Evolutionary conservation across 1,140 invertebrate genomes (phyloP), one percentile per base, ranked within the genome.

Genomic region (Drosophila kohkoa): DNA sequence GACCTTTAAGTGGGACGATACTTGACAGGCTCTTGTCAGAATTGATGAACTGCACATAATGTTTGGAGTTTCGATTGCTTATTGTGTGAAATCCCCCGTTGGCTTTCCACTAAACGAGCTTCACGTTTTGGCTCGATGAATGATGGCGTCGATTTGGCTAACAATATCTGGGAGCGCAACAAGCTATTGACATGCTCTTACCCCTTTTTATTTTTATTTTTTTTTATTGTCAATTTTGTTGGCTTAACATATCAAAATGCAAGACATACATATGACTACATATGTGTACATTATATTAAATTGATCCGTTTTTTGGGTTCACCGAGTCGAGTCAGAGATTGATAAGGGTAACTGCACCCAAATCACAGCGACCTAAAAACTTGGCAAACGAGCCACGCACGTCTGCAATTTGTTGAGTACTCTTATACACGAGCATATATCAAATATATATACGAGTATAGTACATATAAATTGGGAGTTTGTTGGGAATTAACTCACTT

Each of bases 401-500:
- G 57, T 62, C 64, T 60, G 20, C 55, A 60, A 74, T 74, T 68
- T 74, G 64, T 68, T 54, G 45, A 60, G 45, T 52, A 57, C 32
- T 25, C 32, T 25, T 13, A 54, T 7, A 30, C 51, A 46, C 20
- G 20, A 25, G 20, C 11, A 59, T 15, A 57, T 8, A 57, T 4
- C 1, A 38, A 5, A 57, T n/a, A 51, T 35, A 55, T 16, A 32
- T 6, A 32, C 8, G 20, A 20, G 13, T 57, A 35, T 6, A 41
- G 15, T 10, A 28, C 15, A 5, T 2, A 11, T 20, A 20, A 20
- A 51, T 28, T 3, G 38, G 25, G 38, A 32, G 16, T 46, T 13
- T 51, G 15, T 30, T 5, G 25, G n/a, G 10, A 6, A 60, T 54
- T 43, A 52, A 30, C 43, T 38, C 10, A 93, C 95, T 95, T 93